A percentile compares a stretch with the other conserved stretches of the same genome.
These are phyloP conservation scores for Columba guinea DNA, from an alignment of 2,797 vertebrate species.

Conservation along the genomic window DNA sequence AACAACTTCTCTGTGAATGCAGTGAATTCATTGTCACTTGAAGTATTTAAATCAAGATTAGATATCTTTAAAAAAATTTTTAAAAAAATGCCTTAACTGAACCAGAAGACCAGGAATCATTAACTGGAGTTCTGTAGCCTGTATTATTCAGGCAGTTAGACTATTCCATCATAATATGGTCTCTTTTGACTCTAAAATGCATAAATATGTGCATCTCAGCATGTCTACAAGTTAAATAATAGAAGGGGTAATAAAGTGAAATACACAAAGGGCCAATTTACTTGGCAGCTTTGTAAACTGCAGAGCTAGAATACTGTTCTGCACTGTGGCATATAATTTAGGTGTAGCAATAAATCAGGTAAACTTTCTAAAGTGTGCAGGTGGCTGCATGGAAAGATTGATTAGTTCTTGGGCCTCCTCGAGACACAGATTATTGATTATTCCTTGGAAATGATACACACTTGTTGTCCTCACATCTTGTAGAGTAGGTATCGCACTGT, in stretches of 20 bases:
- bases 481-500: neutral
- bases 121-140: neutral
- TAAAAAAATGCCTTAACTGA: neutral
- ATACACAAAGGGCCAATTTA: constrained; percentile 70
- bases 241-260: constrained; percentile 65
- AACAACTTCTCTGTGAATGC: neutral
- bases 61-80: neutral
- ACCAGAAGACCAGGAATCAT: neutral
- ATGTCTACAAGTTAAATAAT: constrained; percentile 67
- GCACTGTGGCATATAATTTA: constrained; percentile 51
- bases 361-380: constrained; percentile 59
- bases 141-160: neutral
- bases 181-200: neutral
- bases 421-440: neutral
- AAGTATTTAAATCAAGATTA: neutral
- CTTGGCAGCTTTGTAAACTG: constrained; percentile 64
- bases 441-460: constrained; percentile 1
- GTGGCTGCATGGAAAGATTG: constrained; percentile 60
- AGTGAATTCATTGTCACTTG: neutral
- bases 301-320: constrained; percentile 61
- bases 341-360: constrained; percentile 69
- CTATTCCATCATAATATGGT: neutral
- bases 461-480: neutral
- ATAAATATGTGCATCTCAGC: constrained; percentile 56
- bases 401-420: constrained; percentile 47